Percentiles rank a stretch among this genome's conserved stretches.
These are phyloP conservation scores for Siphlonurus alternatus DNA, from an alignment of 2,888 invertebrate genomes.

Conservation along the genomic window DNA sequence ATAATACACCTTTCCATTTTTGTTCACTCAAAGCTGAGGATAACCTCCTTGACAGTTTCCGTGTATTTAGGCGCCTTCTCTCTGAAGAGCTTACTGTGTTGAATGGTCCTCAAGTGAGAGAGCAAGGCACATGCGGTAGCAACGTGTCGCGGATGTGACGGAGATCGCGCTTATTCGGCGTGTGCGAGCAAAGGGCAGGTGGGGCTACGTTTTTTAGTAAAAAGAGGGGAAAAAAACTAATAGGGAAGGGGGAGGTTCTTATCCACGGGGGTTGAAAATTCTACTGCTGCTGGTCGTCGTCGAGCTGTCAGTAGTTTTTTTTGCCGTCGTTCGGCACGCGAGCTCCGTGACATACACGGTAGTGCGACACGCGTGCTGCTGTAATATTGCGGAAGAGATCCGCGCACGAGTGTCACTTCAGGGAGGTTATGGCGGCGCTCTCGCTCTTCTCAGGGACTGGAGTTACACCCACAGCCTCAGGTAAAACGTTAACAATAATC, in stretches of 20 bases:
- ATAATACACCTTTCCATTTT: too few relatives aligned
- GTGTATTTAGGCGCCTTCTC: background rate
- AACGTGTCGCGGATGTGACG: background rate
- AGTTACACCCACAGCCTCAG: background rate
- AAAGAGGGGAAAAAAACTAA: background rate
- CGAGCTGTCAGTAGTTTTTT: background rate
- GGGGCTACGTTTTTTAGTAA: background rate
- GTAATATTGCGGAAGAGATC: too few relatives aligned
- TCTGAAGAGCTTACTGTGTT: background rate
- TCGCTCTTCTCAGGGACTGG: background rate
- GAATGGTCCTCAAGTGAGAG: background rate
- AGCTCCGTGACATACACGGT: too few relatives aligned
- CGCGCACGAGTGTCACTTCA: too few relatives aligned
- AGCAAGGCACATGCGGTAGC: background rate
- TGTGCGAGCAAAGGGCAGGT: conserved; percentile 1
- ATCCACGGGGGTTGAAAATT: background rate
- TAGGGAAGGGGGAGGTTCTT: background rate
- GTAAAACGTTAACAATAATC: background rate
- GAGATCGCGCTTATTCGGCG: background rate
- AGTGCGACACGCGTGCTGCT: too few relatives aligned
- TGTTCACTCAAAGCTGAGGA: too few relatives aligned
- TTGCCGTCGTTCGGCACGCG: background rate
- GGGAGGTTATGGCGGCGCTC: background rate
- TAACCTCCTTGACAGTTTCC: background rate
- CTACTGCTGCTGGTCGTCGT: background rate